phyloP scores from a whole-genome alignment of 2,113 vertebrate species.

The Heterotis niloticus region DNA sequence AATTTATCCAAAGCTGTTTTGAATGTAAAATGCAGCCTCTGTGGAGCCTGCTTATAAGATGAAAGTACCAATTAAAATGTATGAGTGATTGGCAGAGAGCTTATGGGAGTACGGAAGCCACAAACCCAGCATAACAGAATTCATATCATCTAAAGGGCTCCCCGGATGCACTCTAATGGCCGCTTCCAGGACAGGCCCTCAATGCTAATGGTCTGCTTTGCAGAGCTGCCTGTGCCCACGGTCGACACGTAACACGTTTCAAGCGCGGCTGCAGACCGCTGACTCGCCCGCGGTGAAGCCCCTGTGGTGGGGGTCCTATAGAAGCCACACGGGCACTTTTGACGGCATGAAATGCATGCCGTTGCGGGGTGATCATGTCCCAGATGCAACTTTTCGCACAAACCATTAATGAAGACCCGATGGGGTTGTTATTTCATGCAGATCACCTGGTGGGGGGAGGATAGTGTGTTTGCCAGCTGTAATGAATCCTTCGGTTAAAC shows the following conservation, averaged over 20 bases:
- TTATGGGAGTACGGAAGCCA: neutral
- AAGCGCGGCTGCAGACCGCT: too few relatives aligned
- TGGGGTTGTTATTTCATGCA: neutral
- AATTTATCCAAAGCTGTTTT: neutral
- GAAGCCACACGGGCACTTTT: neutral
- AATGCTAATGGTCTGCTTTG: neutral
- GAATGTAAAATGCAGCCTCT: neutral
- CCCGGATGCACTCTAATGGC: neutral
- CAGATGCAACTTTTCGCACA: too few relatives aligned
- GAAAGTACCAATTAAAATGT: constrained; percentile 13
- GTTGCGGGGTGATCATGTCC: neutral
- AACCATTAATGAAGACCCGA: neutral
- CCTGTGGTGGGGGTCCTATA: neutral
- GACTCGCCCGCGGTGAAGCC: neutral
- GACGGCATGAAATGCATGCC: neutral
- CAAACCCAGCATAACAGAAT: neutral
- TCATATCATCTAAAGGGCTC: neutral
- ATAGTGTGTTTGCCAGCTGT: neutral
- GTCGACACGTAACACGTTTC: too few relatives aligned
- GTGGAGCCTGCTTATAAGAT: neutral
- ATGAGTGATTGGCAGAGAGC: neutral
- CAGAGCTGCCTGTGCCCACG: too few relatives aligned
- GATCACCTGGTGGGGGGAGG: neutral
- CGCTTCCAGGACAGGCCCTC: neutral
- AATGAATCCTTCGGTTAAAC: neutral